Evolutionary conservation across 1,140 invertebrate genomes (phyloP).

Genomic region (Ceratosolen solmsi): DNA sequence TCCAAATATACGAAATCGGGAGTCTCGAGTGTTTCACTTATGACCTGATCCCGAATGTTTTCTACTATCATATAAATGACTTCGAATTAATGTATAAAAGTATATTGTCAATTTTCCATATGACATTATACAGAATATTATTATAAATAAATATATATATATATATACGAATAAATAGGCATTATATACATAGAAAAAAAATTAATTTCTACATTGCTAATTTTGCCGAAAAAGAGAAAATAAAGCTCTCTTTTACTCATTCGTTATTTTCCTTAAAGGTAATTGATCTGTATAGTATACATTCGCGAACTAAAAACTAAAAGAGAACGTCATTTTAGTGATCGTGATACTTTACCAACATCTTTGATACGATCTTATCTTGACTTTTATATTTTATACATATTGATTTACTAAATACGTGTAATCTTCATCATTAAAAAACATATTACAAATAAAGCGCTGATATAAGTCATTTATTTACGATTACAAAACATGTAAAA

Average conservation of each 20-base stretch:
- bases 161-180: too few relatives aligned
- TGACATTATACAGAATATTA: too few relatives aligned
- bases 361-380: slow-evolving; percentile 3
- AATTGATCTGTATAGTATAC: background rate
- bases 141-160: too few relatives aligned
- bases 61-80: background rate
- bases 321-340: background rate
- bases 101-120: too few relatives aligned
- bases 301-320: slow-evolving; percentile 1
- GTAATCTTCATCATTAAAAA: background rate
- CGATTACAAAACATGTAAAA: background rate
- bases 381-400: background rate
- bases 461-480: background rate
- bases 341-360: background rate
- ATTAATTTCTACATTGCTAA: too few relatives aligned
- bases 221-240: background rate
- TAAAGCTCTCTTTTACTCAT: background rate
- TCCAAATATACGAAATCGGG: background rate
- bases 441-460: background rate
- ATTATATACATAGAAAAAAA: too few relatives aligned
- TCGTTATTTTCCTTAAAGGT: background rate
- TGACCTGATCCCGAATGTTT: background rate
- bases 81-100: too few relatives aligned
- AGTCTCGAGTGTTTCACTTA: background rate
- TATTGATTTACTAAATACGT: background rate